Evolutionary conservation across 2,888 invertebrate species (phyloP).

Genomic region (Stenoptilia bipunctidactyla): DNA sequence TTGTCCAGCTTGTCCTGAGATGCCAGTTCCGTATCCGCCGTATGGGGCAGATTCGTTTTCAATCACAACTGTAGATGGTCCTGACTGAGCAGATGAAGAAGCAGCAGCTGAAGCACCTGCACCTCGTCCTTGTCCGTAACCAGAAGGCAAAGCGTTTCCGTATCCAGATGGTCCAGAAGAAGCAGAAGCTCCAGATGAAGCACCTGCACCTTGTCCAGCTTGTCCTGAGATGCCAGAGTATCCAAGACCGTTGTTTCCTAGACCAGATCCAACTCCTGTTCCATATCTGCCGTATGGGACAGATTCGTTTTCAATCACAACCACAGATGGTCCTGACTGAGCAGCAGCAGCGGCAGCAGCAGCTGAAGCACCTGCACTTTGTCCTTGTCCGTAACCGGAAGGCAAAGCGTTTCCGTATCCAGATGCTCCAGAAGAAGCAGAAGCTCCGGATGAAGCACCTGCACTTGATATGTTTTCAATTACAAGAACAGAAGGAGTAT

Average conservation of each 20-base stretch:
- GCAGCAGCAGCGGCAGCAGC: conserved; percentile 5
- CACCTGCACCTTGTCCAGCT: background rate
- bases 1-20: too few species aligned
- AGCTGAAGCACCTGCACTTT: conserved; percentile 1
- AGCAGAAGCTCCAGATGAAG: background rate
- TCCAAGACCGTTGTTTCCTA: conserved; percentile 7
- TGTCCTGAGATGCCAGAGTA: too few species aligned
- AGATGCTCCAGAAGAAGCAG: background rate
- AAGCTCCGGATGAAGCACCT: background rate
- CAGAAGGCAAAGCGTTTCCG: too few species aligned
- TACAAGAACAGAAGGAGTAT: background rate
- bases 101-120: too few species aligned
- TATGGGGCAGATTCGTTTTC: too few species aligned
- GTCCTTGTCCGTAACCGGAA: conserved; percentile 7
- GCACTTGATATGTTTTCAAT: background rate
- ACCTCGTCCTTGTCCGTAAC: too few species aligned
- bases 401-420: background rate
- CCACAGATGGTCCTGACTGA: background rate
- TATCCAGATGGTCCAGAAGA: background rate
- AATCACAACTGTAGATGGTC: too few species aligned
- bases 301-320: too few species aligned
- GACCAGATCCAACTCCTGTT: conserved; percentile 1
- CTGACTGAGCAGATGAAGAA: too few species aligned
- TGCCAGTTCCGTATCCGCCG: too few species aligned
- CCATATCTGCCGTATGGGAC: background rate